phyloP scores from a whole-genome alignment of 2,113 vertebrate genomes.

The Pipra filicauda region DNA sequence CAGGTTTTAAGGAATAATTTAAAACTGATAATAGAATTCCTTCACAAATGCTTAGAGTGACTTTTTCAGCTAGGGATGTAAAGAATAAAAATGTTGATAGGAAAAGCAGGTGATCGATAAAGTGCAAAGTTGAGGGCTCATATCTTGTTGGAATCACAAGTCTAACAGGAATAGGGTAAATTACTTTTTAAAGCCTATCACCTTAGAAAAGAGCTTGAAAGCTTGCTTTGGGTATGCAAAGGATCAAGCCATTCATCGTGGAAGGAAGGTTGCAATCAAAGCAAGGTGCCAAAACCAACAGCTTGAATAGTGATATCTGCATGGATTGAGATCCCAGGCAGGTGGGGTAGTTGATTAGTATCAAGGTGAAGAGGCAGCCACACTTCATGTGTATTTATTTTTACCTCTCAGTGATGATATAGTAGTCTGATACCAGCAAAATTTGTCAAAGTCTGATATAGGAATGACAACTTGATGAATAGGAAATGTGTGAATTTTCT shows the following conservation, averaged over 20 bases:
- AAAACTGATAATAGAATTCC: background rate
- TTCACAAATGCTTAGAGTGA: background rate
- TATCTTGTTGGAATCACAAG: background rate
- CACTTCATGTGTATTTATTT: background rate
- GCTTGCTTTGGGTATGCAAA: background rate
- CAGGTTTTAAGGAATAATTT: background rate
- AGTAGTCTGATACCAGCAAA: background rate
- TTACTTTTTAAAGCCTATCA: background rate
- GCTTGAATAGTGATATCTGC: background rate
- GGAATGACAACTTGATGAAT: constrained; percentile 22
- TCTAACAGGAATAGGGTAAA: background rate
- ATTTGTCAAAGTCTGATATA: background rate
- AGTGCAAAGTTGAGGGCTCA: background rate
- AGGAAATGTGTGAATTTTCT: constrained; percentile 10
- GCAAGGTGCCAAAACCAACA: background rate
- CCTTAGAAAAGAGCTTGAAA: background rate
- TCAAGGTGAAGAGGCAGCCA: background rate
- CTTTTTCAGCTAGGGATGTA: background rate
- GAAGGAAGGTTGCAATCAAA: background rate
- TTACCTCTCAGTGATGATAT: background rate
- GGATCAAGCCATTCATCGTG: background rate
- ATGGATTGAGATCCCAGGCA: background rate
- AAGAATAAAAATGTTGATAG: background rate
- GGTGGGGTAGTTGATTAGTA: background rate
- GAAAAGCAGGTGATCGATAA: background rate